Conservation (phyloP, 2,888 invertebrate species). For the Athalia cordata region DNA sequence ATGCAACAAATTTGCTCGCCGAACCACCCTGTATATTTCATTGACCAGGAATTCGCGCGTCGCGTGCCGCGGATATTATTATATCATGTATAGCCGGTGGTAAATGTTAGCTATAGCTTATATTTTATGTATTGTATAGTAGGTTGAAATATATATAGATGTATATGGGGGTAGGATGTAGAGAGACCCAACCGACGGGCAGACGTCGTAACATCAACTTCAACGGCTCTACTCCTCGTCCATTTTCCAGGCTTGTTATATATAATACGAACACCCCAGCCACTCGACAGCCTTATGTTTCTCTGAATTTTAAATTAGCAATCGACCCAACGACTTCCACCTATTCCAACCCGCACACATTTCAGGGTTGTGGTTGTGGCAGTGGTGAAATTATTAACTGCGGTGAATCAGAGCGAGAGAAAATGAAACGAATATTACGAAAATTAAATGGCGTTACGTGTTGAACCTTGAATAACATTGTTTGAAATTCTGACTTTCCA, state of each 20-base stretch:
- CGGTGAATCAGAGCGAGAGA: conserved; percentile 30
- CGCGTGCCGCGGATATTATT: conserved; percentile 37
- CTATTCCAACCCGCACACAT: not conserved
- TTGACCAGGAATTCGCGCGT: conserved; percentile 34
- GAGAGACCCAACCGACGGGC: too few relatives aligned
- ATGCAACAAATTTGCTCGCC: too few relatives aligned
- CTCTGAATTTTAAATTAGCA: conserved; percentile 41
- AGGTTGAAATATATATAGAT: too few relatives aligned
- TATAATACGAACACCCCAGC: not conserved
- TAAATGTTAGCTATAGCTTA: too few relatives aligned
- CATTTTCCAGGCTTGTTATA: conserved; percentile 4
- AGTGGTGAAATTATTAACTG: conserved; percentile 1
- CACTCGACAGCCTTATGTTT: conserved; percentile 14
- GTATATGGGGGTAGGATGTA: not conserved
- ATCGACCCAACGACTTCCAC: conserved; percentile 20
- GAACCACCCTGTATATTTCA: not conserved
- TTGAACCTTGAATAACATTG: too few relatives aligned
- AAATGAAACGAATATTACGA: conserved; percentile 31
- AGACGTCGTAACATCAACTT: too few relatives aligned
- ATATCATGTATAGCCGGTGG: too few relatives aligned
- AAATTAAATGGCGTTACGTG: too few relatives aligned
- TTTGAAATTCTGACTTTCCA: too few relatives aligned
- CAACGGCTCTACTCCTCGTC: too few relatives aligned
- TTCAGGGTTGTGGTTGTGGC: not conserved
- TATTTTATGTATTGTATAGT: too few relatives aligned